Base-by-base conservation (phyloP, 2,888 invertebrate species). In the Gasteruption jaculator region DNA sequence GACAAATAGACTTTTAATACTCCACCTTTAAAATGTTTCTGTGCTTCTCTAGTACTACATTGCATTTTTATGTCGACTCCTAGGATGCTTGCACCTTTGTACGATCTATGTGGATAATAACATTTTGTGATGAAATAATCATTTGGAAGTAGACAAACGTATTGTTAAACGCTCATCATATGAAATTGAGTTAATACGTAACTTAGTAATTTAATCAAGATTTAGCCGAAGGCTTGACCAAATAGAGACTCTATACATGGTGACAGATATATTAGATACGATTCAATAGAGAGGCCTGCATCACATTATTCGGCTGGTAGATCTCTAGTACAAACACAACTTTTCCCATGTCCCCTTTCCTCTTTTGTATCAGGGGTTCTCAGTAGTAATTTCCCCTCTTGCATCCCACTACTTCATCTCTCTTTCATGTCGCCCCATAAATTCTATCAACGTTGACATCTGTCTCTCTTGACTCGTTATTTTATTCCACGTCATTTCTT, bases 311-410 rank as follows among this genome's bases (percentile, higher is more conserved):
- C 64, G 65, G 49, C 53, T 56, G 60, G 57, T 56, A 60, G 61
- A 69, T 69, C 69, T 66, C 61, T 57, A 63, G 60, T 57, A 57
- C 67, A 70, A 70, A 70, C 64, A 69, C 57, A 62, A 66, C 63
- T 67, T 70, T 69, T 69, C 70, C 68, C 69, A 68, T 67, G 52
- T 44, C 50, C 44, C 48, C 46, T 43, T 32, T 32, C 31, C 34
- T 38, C 41, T 39, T 40, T 38, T 51, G 37, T 35, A 41, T 25
- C 57, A 57, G 62, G 49, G 59, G 58, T 59, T 62, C 63, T 63
- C 64, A 56, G 51, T 51, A 48, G 43, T 15, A 37, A 36, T 21
- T 42, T 2, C 25, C 2, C 21, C 21, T 15, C 33, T 14, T 8
- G 24, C 6, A 22, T 11, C 16, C 1, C 10, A 22, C 7, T 22